Percentiles rank a stretch among this genome's conserved stretches.
These are phyloP conservation scores for Halotydeus destructor DNA, from an alignment of 1,140 invertebrate genomes.

Conservation along the genomic window DNA sequence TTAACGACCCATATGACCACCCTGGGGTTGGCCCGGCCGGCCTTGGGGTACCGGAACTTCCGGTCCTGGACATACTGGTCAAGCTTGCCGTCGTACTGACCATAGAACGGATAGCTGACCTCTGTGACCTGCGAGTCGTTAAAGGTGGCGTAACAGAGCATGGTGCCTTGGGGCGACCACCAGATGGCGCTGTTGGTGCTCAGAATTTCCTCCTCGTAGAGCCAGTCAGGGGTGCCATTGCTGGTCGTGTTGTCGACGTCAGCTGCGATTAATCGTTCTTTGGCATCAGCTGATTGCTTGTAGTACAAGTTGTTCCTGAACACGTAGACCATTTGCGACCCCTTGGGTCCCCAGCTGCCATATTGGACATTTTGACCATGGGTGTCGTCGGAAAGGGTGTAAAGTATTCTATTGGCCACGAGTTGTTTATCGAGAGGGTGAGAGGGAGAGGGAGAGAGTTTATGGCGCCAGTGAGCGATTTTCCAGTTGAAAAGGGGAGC, in stretches of 20 bases:
- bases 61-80: slow-evolving; percentile 6
- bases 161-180: slow-evolving; percentile 22
- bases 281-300: slow-evolving; percentile 13
- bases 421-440: not conserved
- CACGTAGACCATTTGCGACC: slow-evolving; percentile 23
- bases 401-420: slow-evolving; percentile 3
- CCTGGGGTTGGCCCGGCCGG: slow-evolving; percentile 16
- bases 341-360: slow-evolving; percentile 23
- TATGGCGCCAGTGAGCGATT: too few relatives aligned
- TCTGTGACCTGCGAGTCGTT: slow-evolving; percentile 22
- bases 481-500: too few relatives aligned
- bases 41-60: slow-evolving; percentile 14
- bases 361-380: slow-evolving; percentile 21
- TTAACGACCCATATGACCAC: too few relatives aligned
- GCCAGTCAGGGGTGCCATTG: slow-evolving; percentile 29
- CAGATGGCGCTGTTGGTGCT: slow-evolving; percentile 23
- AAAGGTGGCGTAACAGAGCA: slow-evolving; percentile 22
- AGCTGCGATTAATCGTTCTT: slow-evolving; percentile 21
- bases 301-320: slow-evolving; percentile 26
- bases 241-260: too few relatives aligned
- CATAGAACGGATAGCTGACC: slow-evolving; percentile 3
- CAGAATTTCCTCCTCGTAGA: slow-evolving; percentile 25
- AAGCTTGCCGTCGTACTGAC: not conserved
- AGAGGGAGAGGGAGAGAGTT: too few relatives aligned
- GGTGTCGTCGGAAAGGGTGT: slow-evolving; percentile 13